A percentile compares a stretch with the other conserved stretches of the same genome.
Conservation (phyloP, 1,140 invertebrate genomes). For the Cyclargus thomasi region DNA sequence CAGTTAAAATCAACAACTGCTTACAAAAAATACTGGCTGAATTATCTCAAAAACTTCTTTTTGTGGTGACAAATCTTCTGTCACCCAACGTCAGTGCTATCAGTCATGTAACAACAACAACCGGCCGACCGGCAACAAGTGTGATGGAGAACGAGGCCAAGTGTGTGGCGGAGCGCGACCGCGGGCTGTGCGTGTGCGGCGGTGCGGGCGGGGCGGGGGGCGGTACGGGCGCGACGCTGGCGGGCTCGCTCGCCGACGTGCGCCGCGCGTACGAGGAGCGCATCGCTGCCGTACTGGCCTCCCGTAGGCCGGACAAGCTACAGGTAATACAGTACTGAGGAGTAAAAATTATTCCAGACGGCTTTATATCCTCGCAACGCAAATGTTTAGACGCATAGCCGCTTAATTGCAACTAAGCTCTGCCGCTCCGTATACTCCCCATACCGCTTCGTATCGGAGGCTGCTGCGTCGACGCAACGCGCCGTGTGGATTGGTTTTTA, state of each 20-base stretch:
- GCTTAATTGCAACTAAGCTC: too few relatives aligned
- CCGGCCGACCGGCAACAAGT: background rate
- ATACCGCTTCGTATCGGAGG: too few relatives aligned
- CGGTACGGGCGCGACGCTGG: constrained; percentile 32
- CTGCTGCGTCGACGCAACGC: too few relatives aligned
- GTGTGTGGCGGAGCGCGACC: constrained; percentile 26
- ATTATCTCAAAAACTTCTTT: too few relatives aligned
- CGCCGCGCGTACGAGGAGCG: constrained; percentile 43
- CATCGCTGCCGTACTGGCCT: constrained; percentile 34
- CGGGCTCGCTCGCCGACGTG: constrained; percentile 39
- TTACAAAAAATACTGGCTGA: too few relatives aligned
- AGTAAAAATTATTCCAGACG: too few relatives aligned
- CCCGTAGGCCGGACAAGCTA: constrained; percentile 28
- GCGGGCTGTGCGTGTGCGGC: constrained; percentile 27
- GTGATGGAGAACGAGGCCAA: background rate
- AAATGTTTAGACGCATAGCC: too few relatives aligned
- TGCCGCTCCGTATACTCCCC: too few relatives aligned
- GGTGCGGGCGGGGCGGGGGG: background rate
- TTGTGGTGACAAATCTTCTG: background rate
- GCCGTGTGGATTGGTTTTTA: too few relatives aligned
- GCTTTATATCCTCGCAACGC: too few relatives aligned
- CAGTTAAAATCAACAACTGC: too few relatives aligned
- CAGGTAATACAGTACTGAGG: constrained; percentile 30
- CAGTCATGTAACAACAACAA: background rate
- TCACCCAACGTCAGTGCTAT: background rate